phyloP scores from a whole-genome alignment of 2,113 vertebrate species.

The Glaucomys volans region DNA sequence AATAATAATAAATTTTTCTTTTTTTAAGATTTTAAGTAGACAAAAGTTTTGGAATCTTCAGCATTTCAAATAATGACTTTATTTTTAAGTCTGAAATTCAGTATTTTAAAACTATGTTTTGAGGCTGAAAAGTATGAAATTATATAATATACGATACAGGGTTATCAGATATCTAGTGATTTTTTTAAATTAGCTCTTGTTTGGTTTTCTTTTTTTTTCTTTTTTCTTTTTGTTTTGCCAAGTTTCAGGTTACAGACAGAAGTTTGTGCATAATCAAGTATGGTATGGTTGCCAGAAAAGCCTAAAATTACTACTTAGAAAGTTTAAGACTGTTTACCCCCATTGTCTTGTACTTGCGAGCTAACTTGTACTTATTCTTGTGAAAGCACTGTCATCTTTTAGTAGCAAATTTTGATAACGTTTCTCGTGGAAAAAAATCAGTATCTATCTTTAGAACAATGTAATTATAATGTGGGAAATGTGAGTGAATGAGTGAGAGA shows the following conservation, averaged over 20 bases:
- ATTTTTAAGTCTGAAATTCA: constrained; percentile 84
- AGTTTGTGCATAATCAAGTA: constrained; percentile 84
- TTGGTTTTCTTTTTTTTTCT: neutral
- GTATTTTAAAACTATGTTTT: constrained; percentile 84
- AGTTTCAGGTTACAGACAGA: constrained; percentile 87
- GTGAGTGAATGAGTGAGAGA: constrained; percentile 45
- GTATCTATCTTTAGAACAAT: constrained; percentile 90
- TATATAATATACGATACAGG: constrained; percentile 86
- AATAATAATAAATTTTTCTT: constrained; percentile 74
- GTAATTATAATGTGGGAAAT: constrained; percentile 88
- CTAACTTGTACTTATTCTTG: constrained; percentile 92
- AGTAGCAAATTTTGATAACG: constrained; percentile 92
- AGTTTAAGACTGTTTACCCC: constrained; percentile 87
- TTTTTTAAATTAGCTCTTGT: constrained; percentile 80
- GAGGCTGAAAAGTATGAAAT: constrained; percentile 84
- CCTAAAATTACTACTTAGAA: constrained; percentile 87
- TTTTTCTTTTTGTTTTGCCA: constrained; percentile 76
- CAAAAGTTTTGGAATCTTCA: constrained; percentile 79
- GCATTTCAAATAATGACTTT: constrained; percentile 83
- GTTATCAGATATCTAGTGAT: constrained; percentile 84
- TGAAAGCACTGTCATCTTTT: constrained; percentile 93
- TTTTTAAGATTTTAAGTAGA: constrained; percentile 64
- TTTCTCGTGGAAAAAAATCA: constrained; percentile 90
- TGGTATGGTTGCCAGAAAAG: constrained; percentile 88
- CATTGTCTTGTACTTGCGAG: constrained; percentile 90